phyloP scores from a whole-genome alignment of 2,797 vertebrate species.

The Macrochelys suwanniensis region DNA sequence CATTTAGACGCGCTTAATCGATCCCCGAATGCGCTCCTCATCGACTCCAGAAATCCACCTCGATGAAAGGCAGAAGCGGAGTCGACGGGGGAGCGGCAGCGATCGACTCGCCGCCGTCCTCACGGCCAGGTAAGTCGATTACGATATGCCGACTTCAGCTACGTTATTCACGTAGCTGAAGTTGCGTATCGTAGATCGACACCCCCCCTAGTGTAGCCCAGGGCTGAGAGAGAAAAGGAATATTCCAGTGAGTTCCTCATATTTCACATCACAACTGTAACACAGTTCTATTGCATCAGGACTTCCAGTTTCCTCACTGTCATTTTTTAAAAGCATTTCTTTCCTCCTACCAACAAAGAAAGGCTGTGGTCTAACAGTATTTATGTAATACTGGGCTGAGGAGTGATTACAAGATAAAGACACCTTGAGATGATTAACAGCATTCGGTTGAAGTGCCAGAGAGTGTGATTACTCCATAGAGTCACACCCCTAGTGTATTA shows the following conservation, averaged over 20 bases:
- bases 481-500: conserved; percentile 49
- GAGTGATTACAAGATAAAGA: conserved; percentile 61
- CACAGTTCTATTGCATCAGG: not conserved
- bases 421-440: conserved; percentile 66
- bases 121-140: no score
- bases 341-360: not conserved
- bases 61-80: no score
- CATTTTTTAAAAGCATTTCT: not conserved
- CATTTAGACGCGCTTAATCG: no score
- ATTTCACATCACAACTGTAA: conserved; percentile 22
- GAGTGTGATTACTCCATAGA: conserved; percentile 59
- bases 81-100: no score
- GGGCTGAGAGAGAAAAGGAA: not conserved
- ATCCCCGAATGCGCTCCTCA: no score
- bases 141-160: no score
- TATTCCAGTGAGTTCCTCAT: not conserved
- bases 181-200: no score
- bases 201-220: no score
- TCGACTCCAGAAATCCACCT: no score
- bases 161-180: no score
- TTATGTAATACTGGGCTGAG: conserved; percentile 30
- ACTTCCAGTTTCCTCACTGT: not conserved
- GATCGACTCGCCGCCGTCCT: no score
- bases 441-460: conserved; percentile 59
- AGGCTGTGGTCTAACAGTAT: conserved; percentile 54